Evolutionary conservation across 1,140 invertebrate genomes (phyloP), one percentile per base, ranked within the genome.

Genomic region (Plectus sambesii): DNA sequence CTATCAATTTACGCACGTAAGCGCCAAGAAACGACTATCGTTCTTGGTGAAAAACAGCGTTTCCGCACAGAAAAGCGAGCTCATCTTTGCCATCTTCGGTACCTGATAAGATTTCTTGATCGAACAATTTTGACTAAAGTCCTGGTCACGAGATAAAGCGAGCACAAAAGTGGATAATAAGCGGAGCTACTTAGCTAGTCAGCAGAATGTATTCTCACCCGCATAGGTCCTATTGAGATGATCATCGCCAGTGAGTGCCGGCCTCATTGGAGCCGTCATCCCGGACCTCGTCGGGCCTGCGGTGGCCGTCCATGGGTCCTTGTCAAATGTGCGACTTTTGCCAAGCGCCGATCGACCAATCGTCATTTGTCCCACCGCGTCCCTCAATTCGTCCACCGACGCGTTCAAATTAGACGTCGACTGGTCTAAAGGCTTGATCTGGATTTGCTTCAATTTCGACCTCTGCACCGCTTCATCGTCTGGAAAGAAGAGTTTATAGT

Each of bases 331-430:
- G 26, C 46, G 55, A 33, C 59, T 62, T 38, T 56, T 53, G 4
- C 40, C 37, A 30, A 56, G 19, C 41, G 41, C 36, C n/a, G n/a
- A n/a, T n/a, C n/a, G n/a, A 42, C 49, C 45, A n/a, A 62, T 27
- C 0, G 60, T 37, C 25, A 66, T 69, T 39, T 60, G 56, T 6
- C 59, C 66, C 33, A 66, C 59, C 8, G 63, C 63, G 37, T 47
- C 58, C 25, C 63, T 37, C 30, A 66, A 43, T 26, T 66, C 63
- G 35, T 66, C 63, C 26, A 66, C 63, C 12, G 62, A 66, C 3
- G 62, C 55, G 42, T 66, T 66, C 9, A 63, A 50, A 12, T 60
- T 56, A 8, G 41, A 25, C 3, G 44, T 39, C 2, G 59, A 42
- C 41, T 55, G 57, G 26, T 63, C 53, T 12, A 66, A 19, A n/a